Conservation (phyloP, 2,888 invertebrate genomes). For the Mesoligia furuncula region DNA sequence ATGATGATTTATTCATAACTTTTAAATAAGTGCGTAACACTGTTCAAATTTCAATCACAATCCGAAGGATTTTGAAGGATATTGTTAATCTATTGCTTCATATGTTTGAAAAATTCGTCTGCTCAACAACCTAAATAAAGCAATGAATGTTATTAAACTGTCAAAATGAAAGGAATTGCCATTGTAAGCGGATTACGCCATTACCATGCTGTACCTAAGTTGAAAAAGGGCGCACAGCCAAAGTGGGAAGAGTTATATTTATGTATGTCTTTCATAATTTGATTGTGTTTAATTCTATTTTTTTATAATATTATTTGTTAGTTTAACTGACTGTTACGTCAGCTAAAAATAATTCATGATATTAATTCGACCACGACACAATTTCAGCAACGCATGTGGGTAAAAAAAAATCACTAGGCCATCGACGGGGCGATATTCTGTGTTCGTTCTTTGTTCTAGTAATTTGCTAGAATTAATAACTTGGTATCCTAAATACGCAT, state of each 20-base stretch:
- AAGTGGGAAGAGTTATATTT: not conserved
- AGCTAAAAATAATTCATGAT: not conserved
- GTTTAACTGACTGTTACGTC: not conserved
- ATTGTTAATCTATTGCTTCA: not conserved
- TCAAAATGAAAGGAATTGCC: not conserved
- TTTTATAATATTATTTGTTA: no score
- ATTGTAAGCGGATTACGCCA: not conserved
- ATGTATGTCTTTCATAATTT: not conserved
- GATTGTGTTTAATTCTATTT: not conserved
- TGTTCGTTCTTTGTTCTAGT: not conserved
- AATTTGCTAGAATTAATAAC: not conserved
- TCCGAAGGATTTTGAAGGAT: not conserved
- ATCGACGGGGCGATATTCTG: slow-evolving; percentile 5
- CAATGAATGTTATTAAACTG: not conserved
- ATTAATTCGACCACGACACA: slow-evolving; percentile 8
- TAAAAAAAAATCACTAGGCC: not conserved
- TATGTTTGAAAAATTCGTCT: not conserved
- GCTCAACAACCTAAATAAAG: not conserved
- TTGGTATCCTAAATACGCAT: not conserved
- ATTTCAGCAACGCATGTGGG: slow-evolving; percentile 22
- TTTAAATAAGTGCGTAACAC: not conserved
- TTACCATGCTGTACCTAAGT: no score
- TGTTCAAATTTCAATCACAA: not conserved
- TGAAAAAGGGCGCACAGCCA: not conserved
- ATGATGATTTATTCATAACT: not conserved